phyloP scores from a whole-genome alignment of 2,888 invertebrate genomes.

The Xanthorhoe designata region DNA sequence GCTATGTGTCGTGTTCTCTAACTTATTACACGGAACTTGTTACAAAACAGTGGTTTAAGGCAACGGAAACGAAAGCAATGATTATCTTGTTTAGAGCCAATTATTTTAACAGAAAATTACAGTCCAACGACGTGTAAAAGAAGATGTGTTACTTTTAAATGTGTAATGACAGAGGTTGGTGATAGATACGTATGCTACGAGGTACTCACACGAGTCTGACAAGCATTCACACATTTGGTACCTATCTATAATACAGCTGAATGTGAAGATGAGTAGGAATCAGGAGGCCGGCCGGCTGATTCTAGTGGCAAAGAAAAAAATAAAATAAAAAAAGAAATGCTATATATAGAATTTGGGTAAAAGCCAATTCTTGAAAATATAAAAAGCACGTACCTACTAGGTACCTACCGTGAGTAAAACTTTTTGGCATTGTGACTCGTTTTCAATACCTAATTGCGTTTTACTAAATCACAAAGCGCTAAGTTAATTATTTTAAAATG shows the following conservation, averaged over 20 bases:
- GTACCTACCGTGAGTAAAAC: no score
- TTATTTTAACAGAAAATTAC: conserved; percentile 43
- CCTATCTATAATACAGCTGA: not conserved
- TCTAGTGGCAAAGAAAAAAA: no score
- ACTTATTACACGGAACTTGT: conserved; percentile 26
- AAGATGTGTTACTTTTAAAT: conserved; percentile 39
- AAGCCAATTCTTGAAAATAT: no score
- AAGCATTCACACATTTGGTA: conserved; percentile 36
- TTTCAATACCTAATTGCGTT: no score
- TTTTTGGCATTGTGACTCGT: no score
- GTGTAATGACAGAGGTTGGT: conserved; percentile 31
- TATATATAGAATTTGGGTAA: no score
- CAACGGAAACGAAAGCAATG: conserved; percentile 40
- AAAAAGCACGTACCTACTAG: no score
- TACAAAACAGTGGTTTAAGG: conserved; percentile 38
- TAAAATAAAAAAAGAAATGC: no score
- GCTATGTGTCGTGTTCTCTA: conserved; percentile 13
- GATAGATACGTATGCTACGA: conserved; percentile 15
- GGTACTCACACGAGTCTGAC: conserved; percentile 14
- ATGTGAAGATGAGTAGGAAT: no score
- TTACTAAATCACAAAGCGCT: no score
- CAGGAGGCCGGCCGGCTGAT: no score
- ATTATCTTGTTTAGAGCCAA: conserved; percentile 44
- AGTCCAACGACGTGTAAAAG: conserved; percentile 33
- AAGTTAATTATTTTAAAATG: no score